Conservation (phyloP, 2,888 invertebrate genomes). For the Aphidius colemani region DNA sequence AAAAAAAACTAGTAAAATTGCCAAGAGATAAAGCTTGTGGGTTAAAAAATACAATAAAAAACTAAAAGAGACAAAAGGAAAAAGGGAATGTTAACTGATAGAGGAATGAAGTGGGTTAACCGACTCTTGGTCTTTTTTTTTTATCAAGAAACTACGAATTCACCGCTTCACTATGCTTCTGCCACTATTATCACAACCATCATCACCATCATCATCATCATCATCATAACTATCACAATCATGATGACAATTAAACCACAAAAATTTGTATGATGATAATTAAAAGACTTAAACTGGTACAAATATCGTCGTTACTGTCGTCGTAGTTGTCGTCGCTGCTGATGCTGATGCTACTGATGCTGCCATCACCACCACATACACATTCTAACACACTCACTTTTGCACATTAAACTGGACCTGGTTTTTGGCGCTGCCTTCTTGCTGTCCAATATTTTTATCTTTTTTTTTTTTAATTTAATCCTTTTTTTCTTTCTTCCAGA, state of each 20-base stretch:
- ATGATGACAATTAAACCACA: slow-evolving; percentile 1
- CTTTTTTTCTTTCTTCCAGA: background rate
- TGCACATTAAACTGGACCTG: slow-evolving; percentile 7
- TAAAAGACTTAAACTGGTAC: too few relatives aligned
- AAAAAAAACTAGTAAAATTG: background rate
- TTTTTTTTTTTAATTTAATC: background rate
- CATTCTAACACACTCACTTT: slow-evolving; percentile 4
- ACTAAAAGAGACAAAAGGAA: background rate
- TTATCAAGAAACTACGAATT: background rate
- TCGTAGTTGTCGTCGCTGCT: slow-evolving; percentile 20
- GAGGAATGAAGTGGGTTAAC: background rate
- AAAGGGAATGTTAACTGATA: background rate
- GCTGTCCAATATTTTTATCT: background rate
- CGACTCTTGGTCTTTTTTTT: slow-evolving; percentile 2
- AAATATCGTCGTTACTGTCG: slow-evolving; percentile 18
- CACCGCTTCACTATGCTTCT: slow-evolving; percentile 10
- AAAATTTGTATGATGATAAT: background rate
- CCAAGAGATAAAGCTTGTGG: background rate
- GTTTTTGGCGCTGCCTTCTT: background rate
- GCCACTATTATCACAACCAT: background rate
- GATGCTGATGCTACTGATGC: slow-evolving; percentile 21
- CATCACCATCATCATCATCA: slow-evolving; percentile 18
- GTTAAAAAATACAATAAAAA: background rate
- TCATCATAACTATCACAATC: slow-evolving; percentile 18
- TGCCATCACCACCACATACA: slow-evolving; percentile 6